Base-by-base conservation (phyloP, 2,797 vertebrate species). In the Aselliscus stoliczkanus region DNA sequence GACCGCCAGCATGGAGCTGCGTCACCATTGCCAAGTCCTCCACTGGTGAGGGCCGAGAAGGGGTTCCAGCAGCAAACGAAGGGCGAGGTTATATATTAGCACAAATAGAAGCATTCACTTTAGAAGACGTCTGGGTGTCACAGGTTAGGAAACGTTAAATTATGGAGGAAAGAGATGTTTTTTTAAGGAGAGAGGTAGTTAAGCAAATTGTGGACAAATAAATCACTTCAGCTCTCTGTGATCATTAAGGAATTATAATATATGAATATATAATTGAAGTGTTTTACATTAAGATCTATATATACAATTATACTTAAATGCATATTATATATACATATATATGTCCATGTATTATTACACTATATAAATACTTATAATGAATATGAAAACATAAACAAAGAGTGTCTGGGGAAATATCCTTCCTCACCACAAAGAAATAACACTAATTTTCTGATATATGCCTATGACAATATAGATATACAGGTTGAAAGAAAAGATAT, bases 1-100 rank as follows among this genome's bases (percentile, higher is more conserved):
- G 11, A 1, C 17, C 15, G n/a, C 18, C 7, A 47, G 12, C 14
- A 0, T 23, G 1, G 7, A 67, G 4, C 0, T 17, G 20, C 1
- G 5, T 37, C 25, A 25, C 21, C 4, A 3, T 2, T 3, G 0
- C 2, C 34, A 31, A 31, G 7, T 27, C 14, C 15, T 13, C 56
- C 10, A 10, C 15, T 7, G 34, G 2, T 29, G 23, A 50, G 0
- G 10, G 2, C 11, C 3, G 25, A 7, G 17, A 52, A 70, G n/a
- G 52, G 25, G 62, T 56, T 44, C 4, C 50, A 62, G 20, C 0
- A 60, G 21, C 17, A 93, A 5, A 20, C 25, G n/a, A 64, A 29
- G 6, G 27, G 12, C 18, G 25, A 56, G 27, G 14, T 13, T 25
- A 2, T 27, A 12, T 6, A 1, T 75, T 44, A 25, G 34, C 25